phyloP scores from a whole-genome alignment of 2,888 invertebrate species.

The Molorchus minor region DNA sequence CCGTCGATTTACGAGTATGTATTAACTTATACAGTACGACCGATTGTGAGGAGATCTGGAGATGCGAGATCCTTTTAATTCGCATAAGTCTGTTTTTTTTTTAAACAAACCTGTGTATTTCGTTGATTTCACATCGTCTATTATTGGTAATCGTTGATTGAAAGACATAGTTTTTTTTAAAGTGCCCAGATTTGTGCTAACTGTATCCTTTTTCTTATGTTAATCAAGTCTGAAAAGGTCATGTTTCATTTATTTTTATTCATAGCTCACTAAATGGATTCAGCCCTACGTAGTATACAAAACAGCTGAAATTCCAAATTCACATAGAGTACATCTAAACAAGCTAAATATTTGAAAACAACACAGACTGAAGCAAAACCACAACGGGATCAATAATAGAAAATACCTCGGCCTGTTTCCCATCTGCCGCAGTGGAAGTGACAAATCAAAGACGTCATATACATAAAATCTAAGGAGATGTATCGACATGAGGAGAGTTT shows the following conservation, averaged over 20 bases:
- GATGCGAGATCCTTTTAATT: not conserved
- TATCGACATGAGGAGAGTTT: not conserved
- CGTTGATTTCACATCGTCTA: not conserved
- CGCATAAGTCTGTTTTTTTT: too few species aligned
- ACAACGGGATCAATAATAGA: constrained; percentile 22
- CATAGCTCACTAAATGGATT: too few species aligned
- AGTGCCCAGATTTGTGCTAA: too few species aligned
- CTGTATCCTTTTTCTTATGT: too few species aligned
- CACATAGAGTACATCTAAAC: not conserved
- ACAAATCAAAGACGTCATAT: constrained; percentile 19
- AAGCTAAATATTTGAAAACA: constrained; percentile 19
- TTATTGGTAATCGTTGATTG: not conserved
- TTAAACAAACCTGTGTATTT: not conserved
- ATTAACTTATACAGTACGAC: not conserved
- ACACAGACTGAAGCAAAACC: not conserved
- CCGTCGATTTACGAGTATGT: not conserved
- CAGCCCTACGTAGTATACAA: too few species aligned
- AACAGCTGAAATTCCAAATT: constrained; percentile 5
- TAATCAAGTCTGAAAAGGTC: too few species aligned
- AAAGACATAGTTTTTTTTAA: too few species aligned
- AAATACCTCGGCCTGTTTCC: constrained; percentile 6
- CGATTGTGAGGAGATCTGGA: not conserved
- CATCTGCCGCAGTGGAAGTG: constrained; percentile 16
- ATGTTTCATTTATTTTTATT: too few species aligned
- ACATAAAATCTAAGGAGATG: constrained; percentile 8